phyloP scores from a whole-genome alignment of 2,113 vertebrate species.

The Micromys minutus region DNA sequence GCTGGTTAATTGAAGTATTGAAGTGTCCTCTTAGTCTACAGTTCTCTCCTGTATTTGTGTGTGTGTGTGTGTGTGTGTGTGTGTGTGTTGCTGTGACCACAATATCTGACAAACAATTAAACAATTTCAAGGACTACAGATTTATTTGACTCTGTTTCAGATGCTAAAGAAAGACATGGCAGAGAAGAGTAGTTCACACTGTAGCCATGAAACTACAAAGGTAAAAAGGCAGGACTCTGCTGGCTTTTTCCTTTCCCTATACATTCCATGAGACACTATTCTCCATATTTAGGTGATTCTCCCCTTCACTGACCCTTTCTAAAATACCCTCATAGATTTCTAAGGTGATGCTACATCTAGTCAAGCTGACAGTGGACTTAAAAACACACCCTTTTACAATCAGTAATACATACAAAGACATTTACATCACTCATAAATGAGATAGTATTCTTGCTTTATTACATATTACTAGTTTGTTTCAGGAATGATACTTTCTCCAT shows the following conservation, averaged over 20 bases:
- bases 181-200: neutral
- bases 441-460: conserved; percentile 14
- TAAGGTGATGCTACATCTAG: neutral
- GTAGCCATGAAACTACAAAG: neutral
- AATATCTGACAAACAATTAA: neutral
- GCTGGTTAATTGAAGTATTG: neutral
- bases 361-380: neutral
- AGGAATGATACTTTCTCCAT: neutral
- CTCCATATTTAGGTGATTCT: neutral
- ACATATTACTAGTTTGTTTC: neutral
- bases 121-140: neutral
- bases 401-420: neutral
- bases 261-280: neutral
- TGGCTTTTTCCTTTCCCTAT: too few relatives aligned
- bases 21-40: neutral
- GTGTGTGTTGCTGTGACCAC: neutral
- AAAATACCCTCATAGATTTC: neutral
- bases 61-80: too few relatives aligned
- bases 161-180: neutral
- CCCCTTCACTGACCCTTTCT: neutral
- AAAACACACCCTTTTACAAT: neutral
- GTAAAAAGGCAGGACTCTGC: neutral
- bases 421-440: conserved; percentile 9
- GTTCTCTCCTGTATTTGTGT: neutral
- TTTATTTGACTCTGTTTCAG: neutral